phyloP scores from a whole-genome alignment of 64 coral and sea anemone species.

The Platygyra sinensis region DNA sequence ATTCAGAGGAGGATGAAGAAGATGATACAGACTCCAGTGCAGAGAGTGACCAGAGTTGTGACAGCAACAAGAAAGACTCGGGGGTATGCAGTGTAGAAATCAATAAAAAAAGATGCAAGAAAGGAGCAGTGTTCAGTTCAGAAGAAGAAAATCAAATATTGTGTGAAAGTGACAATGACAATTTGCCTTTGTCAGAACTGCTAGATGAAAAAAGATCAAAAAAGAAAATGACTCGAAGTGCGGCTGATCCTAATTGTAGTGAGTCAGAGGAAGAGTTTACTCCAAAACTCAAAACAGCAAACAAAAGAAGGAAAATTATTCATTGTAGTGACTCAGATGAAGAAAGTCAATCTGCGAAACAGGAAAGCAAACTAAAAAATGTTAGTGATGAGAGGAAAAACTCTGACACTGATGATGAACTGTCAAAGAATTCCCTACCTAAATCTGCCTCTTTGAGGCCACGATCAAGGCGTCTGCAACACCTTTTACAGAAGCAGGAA shows the following conservation, averaged over 20 bases:
- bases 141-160: background rate
- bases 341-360: background rate
- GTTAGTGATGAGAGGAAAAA: background rate
- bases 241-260: background rate
- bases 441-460: conserved; percentile 18
- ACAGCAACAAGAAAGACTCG: conserved; percentile 9
- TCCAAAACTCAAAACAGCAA: conserved; percentile 10
- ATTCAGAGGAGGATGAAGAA: conserved; percentile 1
- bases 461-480: conserved; percentile 45
- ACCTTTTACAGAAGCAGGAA: conserved; percentile 39
- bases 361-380: background rate
- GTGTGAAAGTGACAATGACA: background rate
- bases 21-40: background rate
- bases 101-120: background rate
- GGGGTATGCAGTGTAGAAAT: background rate
- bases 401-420: conserved; percentile 5
- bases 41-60: conserved; percentile 21
- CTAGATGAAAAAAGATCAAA: background rate
- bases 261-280: background rate
- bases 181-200: conserved; percentile 3
- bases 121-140: conserved; percentile 6
- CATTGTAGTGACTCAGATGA: conserved; percentile 50
- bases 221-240: background rate
- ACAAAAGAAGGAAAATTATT: conserved; percentile 29
- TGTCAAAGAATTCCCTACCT: background rate